Conservation (phyloP, 1,140 invertebrate genomes). For the Ceratosolen solmsi region DNA sequence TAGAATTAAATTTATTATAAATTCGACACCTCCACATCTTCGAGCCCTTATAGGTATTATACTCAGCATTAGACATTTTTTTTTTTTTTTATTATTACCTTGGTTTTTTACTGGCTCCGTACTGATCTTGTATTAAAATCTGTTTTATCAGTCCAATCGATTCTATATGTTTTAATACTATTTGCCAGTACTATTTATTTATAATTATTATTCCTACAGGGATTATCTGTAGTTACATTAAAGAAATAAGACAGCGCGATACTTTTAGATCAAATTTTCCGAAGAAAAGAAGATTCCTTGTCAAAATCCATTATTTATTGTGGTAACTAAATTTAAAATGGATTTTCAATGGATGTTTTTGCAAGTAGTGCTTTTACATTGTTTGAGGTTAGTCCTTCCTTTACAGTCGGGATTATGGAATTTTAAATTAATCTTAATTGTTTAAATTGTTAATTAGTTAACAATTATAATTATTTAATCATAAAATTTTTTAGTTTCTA, state of each 20-base stretch:
- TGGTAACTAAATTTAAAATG: constrained; percentile 12
- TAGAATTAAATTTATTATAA: no score
- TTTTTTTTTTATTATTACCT: no score
- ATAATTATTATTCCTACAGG: background rate
- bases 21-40: no score
- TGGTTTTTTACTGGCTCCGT: no score
- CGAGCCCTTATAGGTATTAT: no score
- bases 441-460: no score
- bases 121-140: background rate
- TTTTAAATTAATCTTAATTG: no score
- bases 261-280: background rate
- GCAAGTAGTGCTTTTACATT: background rate
- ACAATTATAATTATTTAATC: no score
- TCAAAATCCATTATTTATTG: background rate
- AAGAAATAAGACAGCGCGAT: no score
- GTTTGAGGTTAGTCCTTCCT: background rate
- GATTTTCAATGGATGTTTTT: background rate
- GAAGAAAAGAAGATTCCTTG: background rate
- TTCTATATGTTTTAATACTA: background rate
- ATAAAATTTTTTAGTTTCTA: no score
- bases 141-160: constrained; percentile 6
- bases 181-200: background rate
- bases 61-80: no score
- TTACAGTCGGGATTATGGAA: background rate
- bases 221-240: no score